These are phyloP conservation scores for Sigmodon hispidus DNA, from an alignment of 2,113 vertebrate genomes.

Conservation along the genomic window DNA sequence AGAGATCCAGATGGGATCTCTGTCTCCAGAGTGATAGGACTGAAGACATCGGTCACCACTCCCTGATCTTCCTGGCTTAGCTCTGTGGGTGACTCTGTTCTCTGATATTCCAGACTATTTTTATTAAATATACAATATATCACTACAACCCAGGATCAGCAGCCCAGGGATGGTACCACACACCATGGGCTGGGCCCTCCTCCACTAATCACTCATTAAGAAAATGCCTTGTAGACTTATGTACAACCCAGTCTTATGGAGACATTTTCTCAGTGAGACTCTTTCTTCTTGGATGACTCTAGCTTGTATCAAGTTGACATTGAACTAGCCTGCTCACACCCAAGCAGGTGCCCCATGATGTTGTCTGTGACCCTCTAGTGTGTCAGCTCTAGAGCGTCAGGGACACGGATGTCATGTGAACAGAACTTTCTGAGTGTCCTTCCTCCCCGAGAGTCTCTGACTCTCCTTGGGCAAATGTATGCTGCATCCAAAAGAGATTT, in stretches of 20 bases:
- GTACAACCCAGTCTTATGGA: not conserved
- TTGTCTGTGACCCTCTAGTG: not conserved
- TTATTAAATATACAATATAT: too few species aligned
- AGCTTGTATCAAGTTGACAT: not conserved
- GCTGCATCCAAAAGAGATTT: not conserved
- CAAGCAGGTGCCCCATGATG: not conserved
- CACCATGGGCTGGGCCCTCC: not conserved
- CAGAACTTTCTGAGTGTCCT: not conserved
- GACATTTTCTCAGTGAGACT: not conserved
- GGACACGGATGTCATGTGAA: not conserved
- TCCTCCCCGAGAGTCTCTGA: not conserved
- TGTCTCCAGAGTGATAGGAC: too few species aligned
- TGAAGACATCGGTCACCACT: too few species aligned
- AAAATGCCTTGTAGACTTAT: not conserved
- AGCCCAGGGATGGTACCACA: not conserved
- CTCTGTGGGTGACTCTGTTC: too few species aligned
- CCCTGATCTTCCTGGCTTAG: too few species aligned
- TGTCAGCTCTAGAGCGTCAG: not conserved
- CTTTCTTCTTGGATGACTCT: not conserved
- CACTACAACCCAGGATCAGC: not conserved
- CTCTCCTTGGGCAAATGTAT: not conserved
- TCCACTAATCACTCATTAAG: not conserved
- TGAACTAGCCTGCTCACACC: too few species aligned
- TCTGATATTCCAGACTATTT: too few species aligned
- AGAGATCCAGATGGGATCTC: too few species aligned